These are phyloP conservation scores for Enteromius argenteus DNA, from an alignment of 2,797 vertebrate genomes.

Conservation along the genomic window DNA sequence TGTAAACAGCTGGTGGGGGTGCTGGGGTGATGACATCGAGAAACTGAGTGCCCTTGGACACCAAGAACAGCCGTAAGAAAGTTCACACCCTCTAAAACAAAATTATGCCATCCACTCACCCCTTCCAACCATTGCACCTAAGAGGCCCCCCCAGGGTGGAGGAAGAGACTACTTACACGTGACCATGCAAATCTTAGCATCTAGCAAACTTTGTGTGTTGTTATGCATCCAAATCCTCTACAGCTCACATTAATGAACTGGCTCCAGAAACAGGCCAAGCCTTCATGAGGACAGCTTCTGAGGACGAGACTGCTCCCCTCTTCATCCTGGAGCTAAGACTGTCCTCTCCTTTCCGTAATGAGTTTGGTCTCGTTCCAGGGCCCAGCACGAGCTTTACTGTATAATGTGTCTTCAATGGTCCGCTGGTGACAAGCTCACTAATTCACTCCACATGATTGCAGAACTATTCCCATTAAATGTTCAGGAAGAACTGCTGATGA, in stretches of 20 bases:
- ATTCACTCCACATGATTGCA: constrained; percentile 64
- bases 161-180: not conserved
- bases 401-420: constrained; percentile 67
- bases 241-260: constrained; percentile 16
- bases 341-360: constrained; percentile 54
- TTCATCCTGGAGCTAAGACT: constrained; percentile 34
- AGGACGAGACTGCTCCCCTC: constrained; percentile 22
- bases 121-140: not conserved
- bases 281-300: constrained; percentile 46
- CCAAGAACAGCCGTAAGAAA: constrained; percentile 50
- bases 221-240: not conserved
- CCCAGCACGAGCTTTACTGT: constrained; percentile 57
- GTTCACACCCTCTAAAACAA: constrained; percentile 37
- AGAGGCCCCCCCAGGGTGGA: not conserved
- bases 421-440: constrained; percentile 64
- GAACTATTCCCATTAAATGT: constrained; percentile 64
- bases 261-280: constrained; percentile 28
- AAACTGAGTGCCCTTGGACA: constrained; percentile 53
- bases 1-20: constrained; percentile 55
- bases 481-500: constrained; percentile 57
- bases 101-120: constrained; percentile 20
- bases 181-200: not conserved
- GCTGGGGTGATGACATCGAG: constrained; percentile 49
- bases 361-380: constrained; percentile 60
- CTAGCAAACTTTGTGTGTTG: not conserved